Percentiles rank a stretch among this genome's conserved stretches.
These are phyloP conservation scores for Drosophila austrosaltans DNA, from an alignment of 2,888 invertebrate species.

Conservation along the genomic window DNA sequence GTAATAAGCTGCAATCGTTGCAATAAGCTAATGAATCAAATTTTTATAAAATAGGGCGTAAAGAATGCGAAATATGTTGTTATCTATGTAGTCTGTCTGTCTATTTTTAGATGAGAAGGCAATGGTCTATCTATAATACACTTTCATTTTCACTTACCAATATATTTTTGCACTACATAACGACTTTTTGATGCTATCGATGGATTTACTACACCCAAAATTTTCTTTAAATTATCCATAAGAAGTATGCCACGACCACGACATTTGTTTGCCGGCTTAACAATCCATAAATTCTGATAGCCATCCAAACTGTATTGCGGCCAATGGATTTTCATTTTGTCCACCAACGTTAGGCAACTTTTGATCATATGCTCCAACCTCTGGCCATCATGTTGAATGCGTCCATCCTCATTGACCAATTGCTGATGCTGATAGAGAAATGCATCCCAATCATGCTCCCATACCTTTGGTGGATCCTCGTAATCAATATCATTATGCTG, in stretches of 20 bases:
- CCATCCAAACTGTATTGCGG: slow-evolving; percentile 94
- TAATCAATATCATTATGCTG: slow-evolving; percentile 90
- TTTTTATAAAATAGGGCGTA: too few species aligned
- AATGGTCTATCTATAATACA: too few species aligned
- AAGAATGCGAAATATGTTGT: too few species aligned
- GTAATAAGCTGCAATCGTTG: too few species aligned
- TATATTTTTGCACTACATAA: slow-evolving; percentile 97
- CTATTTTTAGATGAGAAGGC: too few species aligned
- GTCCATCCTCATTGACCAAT: slow-evolving; percentile 87
- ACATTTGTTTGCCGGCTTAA: slow-evolving; percentile 97
- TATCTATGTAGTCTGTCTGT: neutral
- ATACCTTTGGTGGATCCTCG: slow-evolving; percentile 85
- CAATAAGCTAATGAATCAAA: too few species aligned
- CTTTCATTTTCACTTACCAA: slow-evolving; percentile 86
- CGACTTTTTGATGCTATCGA: slow-evolving; percentile 88
- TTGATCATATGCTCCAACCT: slow-evolving; percentile 75
- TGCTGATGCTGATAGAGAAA: slow-evolving; percentile 90
- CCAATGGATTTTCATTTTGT: slow-evolving; percentile 89
- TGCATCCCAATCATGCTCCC: slow-evolving; percentile 96
- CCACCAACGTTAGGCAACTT: slow-evolving; percentile 86
- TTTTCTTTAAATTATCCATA: slow-evolving; percentile 93
- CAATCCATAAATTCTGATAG: slow-evolving; percentile 94
- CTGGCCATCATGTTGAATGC: slow-evolving; percentile 83
- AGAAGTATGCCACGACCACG: slow-evolving; percentile 95
- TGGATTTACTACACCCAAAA: slow-evolving; percentile 89